Evolutionary conservation across 2,113 vertebrate species (phyloP), one percentile per base, ranked within the genome.

Genomic region (Platycercus adscitus): DNA sequence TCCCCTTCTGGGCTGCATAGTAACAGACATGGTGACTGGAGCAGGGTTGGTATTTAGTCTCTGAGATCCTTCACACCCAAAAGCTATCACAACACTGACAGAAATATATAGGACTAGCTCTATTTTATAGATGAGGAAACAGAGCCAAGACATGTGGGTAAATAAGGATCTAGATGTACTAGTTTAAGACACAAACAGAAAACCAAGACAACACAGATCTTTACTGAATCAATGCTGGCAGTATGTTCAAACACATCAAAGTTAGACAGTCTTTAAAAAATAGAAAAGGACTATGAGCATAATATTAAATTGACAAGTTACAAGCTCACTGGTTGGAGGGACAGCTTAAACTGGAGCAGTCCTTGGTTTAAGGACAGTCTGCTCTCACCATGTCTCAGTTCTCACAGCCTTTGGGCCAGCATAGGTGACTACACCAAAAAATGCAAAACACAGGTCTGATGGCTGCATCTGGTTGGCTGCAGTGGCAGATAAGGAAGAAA

Each of bases 41-140:
- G n/a, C 11, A 69, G 49, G 35, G 63, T 1, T 6, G 10, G 5
- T 21, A 58, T 15, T 16, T 11, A 23, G 25, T 63, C 65, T 43
- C 16, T 31, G 28, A 71, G 39, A 68, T 55, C 15, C 4, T 26
- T 76, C 71, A 55, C 4, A 29, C 6, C 33, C 19, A 39, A 10
- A 19, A 24, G 4, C 60, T 58, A 60, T 13, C 0, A 0, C 2
- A 2, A 55, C 13, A 44, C 29, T 47, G 41, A 39, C 39, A 91
- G 56, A 64, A 79, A 56, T 24, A 1, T 58, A 20, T 8, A 72
- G 52, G n/a, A n/a, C 4, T 20, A 61, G 18, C 7, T 64, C 17
- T 41, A 20, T n/a, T 88, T 86, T 46, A 86, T 0, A 80, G 31
- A 37, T 2, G 2, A 71, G 13, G 11, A 80, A 91, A 52, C 24